These are phyloP conservation scores for Rhea americana DNA, from an alignment of 2,113 vertebrate genomes.

Conservation along the genomic window DNA sequence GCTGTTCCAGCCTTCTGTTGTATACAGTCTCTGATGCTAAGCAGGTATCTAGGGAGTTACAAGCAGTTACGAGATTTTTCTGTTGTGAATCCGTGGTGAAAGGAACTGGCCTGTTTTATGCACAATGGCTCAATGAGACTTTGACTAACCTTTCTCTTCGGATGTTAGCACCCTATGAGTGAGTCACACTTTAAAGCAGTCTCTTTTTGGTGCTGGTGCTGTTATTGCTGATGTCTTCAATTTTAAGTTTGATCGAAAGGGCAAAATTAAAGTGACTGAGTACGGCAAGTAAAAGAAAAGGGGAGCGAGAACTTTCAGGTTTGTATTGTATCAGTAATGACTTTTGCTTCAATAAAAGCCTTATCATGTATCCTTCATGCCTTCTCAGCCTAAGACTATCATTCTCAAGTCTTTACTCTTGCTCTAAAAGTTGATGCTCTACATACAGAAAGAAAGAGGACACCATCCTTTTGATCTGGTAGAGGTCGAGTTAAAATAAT, in stretches of 20 bases:
- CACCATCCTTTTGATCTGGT: neutral
- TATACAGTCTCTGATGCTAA: neutral
- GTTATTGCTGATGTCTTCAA: neutral
- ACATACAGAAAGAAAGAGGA: neutral
- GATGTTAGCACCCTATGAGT: neutral
- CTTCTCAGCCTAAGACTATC: neutral
- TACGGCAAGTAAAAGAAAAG: neutral
- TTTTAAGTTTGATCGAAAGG: neutral
- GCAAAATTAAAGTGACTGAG: neutral
- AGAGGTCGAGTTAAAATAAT: neutral
- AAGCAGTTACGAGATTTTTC: neutral
- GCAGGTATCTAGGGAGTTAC: neutral
- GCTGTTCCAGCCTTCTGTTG: neutral
- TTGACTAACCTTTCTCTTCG: neutral
- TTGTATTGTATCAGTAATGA: neutral
- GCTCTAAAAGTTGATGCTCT: neutral
- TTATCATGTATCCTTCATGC: neutral
- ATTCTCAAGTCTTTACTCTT: neutral
- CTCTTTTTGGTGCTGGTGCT: neutral
- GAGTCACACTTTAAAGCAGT: neutral
- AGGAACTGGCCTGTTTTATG: neutral
- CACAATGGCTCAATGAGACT: neutral
- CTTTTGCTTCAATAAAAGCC: neutral
- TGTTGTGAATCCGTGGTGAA: neutral
- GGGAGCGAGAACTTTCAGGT: neutral